Base-by-base conservation (phyloP, 2,113 vertebrate species). In the Paracanthobrama guichenoti region DNA sequence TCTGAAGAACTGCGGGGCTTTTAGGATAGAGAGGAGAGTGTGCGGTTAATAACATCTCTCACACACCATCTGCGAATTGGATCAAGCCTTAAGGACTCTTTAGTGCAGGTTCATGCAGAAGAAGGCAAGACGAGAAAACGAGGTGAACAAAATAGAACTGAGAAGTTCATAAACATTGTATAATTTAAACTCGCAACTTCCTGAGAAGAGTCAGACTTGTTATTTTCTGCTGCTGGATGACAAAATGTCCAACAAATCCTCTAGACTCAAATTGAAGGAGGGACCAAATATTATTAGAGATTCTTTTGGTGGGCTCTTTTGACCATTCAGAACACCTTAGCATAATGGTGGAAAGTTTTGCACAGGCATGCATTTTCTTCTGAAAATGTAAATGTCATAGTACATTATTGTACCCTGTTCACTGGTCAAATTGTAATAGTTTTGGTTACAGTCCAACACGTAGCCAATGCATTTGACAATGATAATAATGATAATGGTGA, bases 51-150 rank as follows among this genome's bases (percentile, higher is more conserved):
- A 82, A 59, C 86, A 77, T 78, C 83, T 77, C 28, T 78, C 31
- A 69, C 73, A 79, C 71, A n/a, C 86, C 86, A 87, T 87, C 86
- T 87, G 86, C 53, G 50, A 26, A 87, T 81, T 81, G 80, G 59
- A 44, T 55, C 81, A 81, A 81, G 60, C 42, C 82, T 44, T 76
- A 72, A 67, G 76, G 82, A 64, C 66, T 50, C 78, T 74, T 60
- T 28, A 28, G 71, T 71, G 10, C 31, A 46, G n/a, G 9, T 46
- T 76, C n/a, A 81, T 71, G 26, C 66, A 46, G n/a, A 57, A 67
- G 31, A 31, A 31, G 22, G 24, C 24, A 74, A 73, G 59, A 59
- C 28, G 73, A 20, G 57, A 12, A 20, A 66, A 42, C 24, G 3
- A 24, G 53, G 20, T 16, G 44, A 50, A 26, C 13, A 48, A 55